phyloP scores from a whole-genome alignment of 2,888 invertebrate genomes.

The Leptothorax acervorum region DNA sequence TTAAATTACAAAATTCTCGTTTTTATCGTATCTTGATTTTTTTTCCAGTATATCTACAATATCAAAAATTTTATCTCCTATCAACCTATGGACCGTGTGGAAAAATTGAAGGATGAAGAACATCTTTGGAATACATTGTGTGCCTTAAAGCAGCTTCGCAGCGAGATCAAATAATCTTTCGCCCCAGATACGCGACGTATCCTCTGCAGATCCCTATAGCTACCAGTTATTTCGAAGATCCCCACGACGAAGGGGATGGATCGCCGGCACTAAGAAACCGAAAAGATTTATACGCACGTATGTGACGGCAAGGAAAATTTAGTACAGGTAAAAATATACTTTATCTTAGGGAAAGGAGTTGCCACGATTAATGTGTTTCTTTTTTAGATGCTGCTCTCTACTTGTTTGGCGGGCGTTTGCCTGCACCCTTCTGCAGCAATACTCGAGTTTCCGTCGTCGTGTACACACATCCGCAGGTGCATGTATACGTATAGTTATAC shows the following conservation, averaged over 20 bases:
- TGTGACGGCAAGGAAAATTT: neutral
- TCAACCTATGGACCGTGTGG: neutral
- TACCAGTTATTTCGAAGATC: slow-evolving; percentile 20
- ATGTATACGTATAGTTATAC: neutral
- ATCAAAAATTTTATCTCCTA: neutral
- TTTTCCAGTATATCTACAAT: neutral
- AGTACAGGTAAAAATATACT: neutral
- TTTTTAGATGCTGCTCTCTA: slow-evolving; percentile 20
- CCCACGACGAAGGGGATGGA: neutral
- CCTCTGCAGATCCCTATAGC: neutral
- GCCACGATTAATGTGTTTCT: slow-evolving; percentile 6
- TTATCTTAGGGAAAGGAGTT: neutral
- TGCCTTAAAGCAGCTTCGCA: neutral
- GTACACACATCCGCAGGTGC: neutral
- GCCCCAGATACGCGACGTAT: slow-evolving; percentile 12
- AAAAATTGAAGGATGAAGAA: neutral
- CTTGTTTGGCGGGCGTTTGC: slow-evolving; percentile 13
- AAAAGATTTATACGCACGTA: neutral
- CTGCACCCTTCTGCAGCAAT: slow-evolving; percentile 38
- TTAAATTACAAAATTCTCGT: slow-evolving; percentile 10
- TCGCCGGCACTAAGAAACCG: neutral
- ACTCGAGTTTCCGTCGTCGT: neutral
- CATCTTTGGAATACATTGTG: neutral
- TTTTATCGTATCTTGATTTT: neutral
- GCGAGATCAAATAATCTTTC: slow-evolving; percentile 9